A percentile compares a stretch with the other conserved stretches of the same genome.
phyloP scores from a whole-genome alignment of 2,888 invertebrate species.

The Bembecia ichneumoniformis region DNA sequence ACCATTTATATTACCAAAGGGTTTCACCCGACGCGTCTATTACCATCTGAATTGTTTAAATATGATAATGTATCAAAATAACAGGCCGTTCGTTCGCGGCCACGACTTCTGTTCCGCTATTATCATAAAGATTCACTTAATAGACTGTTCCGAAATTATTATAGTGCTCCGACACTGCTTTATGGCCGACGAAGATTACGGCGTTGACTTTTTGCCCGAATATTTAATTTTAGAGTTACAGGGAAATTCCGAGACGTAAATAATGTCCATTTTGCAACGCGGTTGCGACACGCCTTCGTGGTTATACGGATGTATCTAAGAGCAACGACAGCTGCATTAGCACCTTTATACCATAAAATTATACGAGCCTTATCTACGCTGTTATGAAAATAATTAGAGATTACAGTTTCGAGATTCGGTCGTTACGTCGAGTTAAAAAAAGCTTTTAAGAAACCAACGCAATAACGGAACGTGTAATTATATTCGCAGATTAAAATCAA shows the following conservation, averaged over 20 bases:
- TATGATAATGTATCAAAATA: conserved; percentile 73
- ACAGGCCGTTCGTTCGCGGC: conserved; percentile 59
- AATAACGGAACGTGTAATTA: conserved; percentile 46
- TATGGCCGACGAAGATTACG: conserved; percentile 45
- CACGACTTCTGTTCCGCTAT: conserved; percentile 68
- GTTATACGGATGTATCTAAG: conserved; percentile 5
- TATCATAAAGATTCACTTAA: conserved; percentile 72
- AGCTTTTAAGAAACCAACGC: conserved; percentile 31
- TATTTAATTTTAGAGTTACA: conserved; percentile 32
- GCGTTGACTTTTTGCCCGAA: conserved; percentile 39
- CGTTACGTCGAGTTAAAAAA: conserved; percentile 32
- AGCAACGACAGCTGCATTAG: conserved; percentile 12
- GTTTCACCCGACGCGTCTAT: conserved; percentile 70
- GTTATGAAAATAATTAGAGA: conserved; percentile 39
- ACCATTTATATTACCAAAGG: conserved; percentile 73
- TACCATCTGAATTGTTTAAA: conserved; percentile 73
- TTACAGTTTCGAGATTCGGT: conserved; percentile 32
- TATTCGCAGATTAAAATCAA: conserved; percentile 55
- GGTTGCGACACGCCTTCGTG: background rate
- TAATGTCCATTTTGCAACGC: conserved; percentile 13
- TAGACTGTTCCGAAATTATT: conserved; percentile 69
- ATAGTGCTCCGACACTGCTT: conserved; percentile 59
- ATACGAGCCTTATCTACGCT: conserved; percentile 28
- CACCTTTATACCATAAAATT: conserved; percentile 18
- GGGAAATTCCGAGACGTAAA: conserved; percentile 28